Base-by-base conservation (phyloP, 35 echinoderm and acorn worm species). In the Lytechinus pictus region DNA sequence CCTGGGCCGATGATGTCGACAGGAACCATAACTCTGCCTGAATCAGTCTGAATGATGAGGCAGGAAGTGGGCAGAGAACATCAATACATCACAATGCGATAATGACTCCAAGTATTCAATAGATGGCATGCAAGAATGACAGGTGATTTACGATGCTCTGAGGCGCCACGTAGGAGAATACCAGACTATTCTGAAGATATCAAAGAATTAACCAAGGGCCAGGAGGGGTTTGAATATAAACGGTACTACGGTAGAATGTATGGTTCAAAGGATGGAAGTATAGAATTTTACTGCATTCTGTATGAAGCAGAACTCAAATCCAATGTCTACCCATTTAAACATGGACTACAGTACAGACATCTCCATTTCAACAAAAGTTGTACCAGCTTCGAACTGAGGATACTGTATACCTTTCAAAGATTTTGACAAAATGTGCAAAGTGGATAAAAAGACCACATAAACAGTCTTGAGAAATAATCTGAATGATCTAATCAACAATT, bases 131-230 rank as follows among this genome's bases (percentile, higher is more conserved):
- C 66, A 24, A 24, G 21, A 24, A 24, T 4, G 66, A 79, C 66
- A 79, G 66, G 66, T 79, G 66, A 79, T 79, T 79, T 79, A 79
- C 66, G 66, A 79, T 79, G 12, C 66, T 79, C 66, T 79, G 66
- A 19, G 19, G 16, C 66, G n/a, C 66, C 7, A 1, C 33, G 33
- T 44, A 44, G 33, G 33, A 44, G 33, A 44, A 44, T 79, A 79
- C n/a, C 19, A 79, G 7, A 79, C n/a, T 16, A 79, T 79, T n/a
- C 66, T 79, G 6, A n/a, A 79, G 66, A 79, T 79, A 24, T 79
- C 66, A 79, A 79, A 79, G 66, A 79, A 24, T 79, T 19, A 6
- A 5, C 14, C 1, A 79, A 79, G n/a, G 66, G 66, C 66, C 66
- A 79, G 66, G 66, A 79, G n/a, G 16, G 14, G 19, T 79, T 79